Base-by-base conservation (phyloP, 1,140 invertebrate species). In the Trichogramma pretiosum region DNA sequence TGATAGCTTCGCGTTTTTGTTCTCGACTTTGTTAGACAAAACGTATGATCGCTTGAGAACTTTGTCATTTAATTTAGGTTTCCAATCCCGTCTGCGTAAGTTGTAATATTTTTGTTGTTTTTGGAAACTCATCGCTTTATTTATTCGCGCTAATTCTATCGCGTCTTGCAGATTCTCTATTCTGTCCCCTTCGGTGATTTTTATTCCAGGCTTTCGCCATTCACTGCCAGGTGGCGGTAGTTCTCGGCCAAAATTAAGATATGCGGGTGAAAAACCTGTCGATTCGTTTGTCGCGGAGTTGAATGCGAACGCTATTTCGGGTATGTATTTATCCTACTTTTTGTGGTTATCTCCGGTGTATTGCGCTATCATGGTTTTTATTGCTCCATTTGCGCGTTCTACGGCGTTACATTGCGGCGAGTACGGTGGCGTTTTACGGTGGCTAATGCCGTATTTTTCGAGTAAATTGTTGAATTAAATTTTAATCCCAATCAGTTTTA, bases 251-350 rank as follows among this genome's bases (percentile, higher is more conserved):
- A 64, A 64, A 5, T 53, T 69, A 5, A 73, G 45, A 37, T 64
- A 63, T 5, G 70, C 65, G 0, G 73, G 67, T 1, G 65, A 64
- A 33, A 56, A 65, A 5, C 62, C 64, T 1, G 72, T 74, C 1
- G 60, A 50, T 13, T 57, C 48, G 51, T 65, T 46, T 5, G 56
- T 49, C 0, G 62, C 65, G 3, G 68, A 67, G 39, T 74, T 72
- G 48, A 68, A 61, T 0, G 69, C 68, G 44, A 69, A 73, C 0
- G 59, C 53, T 4, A 73, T 55, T 19, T 62, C 57, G 1, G 58
- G 53, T 2, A 74, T 46, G 19, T 62, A 48, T 2, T 55, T 41
- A 36, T 65, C 58, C 68, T 62, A 74, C 0, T 46, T 41, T 3
- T 33, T 47, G 30, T 74, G 70, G 17, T 68, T 54, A 10, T 59